Percentiles rank a stretch among this genome's conserved stretches.
These are phyloP conservation scores for Entelurus aequoreus DNA, from an alignment of 2,113 vertebrate genomes.

Conservation along the genomic window DNA sequence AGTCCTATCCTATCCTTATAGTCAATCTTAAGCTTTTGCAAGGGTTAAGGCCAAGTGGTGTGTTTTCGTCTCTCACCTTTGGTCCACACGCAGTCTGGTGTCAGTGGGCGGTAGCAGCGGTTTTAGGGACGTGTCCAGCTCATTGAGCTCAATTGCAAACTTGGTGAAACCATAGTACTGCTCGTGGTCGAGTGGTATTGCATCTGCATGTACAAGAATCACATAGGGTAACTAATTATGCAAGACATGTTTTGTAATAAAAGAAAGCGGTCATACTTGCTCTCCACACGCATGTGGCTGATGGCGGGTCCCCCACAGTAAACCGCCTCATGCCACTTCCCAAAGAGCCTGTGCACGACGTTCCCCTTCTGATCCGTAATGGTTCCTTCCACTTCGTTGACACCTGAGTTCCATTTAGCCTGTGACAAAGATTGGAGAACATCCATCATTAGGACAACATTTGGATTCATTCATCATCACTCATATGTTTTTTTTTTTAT, in stretches of 20 bases:
- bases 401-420: slow-evolving; percentile 92
- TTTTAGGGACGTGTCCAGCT: slow-evolving; percentile 77
- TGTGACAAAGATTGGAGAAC: slow-evolving; percentile 39
- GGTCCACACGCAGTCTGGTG: slow-evolving; percentile 89
- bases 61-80: slow-evolving; percentile 75
- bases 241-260: not conserved
- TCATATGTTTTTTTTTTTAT: slow-evolving; percentile 12
- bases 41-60: not conserved
- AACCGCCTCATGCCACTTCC: slow-evolving; percentile 93
- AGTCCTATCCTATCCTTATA: no score
- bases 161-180: slow-evolving; percentile 95
- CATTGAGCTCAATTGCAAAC: slow-evolving; percentile 92
- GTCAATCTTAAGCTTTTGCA: no score
- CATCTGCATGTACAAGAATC: slow-evolving; percentile 37
- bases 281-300: slow-evolving; percentile 90
- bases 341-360: slow-evolving; percentile 83
- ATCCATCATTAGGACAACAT: not conserved
- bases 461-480: not conserved
- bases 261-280: slow-evolving; percentile 74
- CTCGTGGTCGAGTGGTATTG: slow-evolving; percentile 84
- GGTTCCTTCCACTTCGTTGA: slow-evolving; percentile 88
- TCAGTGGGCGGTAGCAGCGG: slow-evolving; percentile 84
- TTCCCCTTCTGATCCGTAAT: slow-evolving; percentile 83
- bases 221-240: not conserved
- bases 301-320: slow-evolving; percentile 81